A percentile compares a stretch with the other conserved stretches of the same genome.
These are phyloP conservation scores for Argentina silus DNA, from an alignment of 2,797 vertebrate species.

Conservation along the genomic window DNA sequence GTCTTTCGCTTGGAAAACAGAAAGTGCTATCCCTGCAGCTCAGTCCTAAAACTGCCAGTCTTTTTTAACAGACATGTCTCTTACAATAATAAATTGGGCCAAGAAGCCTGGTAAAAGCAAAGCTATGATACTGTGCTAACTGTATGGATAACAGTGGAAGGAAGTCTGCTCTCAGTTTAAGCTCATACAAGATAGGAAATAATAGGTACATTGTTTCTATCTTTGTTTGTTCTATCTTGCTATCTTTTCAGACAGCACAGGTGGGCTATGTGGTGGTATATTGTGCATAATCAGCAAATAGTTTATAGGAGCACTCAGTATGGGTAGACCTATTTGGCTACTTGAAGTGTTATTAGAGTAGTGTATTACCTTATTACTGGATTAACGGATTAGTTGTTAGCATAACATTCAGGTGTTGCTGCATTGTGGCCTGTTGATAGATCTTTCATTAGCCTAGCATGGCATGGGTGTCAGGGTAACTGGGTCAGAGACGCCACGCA, in stretches of 20 bases:
- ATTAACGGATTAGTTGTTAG: not conserved
- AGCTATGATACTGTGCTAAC: no score
- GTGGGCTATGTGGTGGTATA: not conserved
- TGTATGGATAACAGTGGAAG: no score
- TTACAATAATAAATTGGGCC: no score
- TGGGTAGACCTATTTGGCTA: not conserved
- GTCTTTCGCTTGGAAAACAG: constrained; percentile 46
- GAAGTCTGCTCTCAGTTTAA: no score
- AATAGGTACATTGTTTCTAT: no score
- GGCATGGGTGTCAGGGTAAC: constrained; percentile 55
- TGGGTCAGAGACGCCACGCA: constrained; percentile 66
- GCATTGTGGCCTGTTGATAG: not conserved
- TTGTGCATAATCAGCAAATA: no score
- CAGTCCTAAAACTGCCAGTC: not conserved
- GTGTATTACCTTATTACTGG: not conserved
- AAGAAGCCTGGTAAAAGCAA: no score
- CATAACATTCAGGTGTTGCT: not conserved
- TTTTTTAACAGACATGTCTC: no score
- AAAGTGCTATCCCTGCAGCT: not conserved
- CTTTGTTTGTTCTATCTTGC: no score
- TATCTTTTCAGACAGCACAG: no score
- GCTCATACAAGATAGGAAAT: no score
- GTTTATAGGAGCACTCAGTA: not conserved
- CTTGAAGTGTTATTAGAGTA: not conserved
- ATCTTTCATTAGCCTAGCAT: not conserved